Base-by-base conservation (phyloP, 2,797 vertebrate genomes). In the Cichlasoma orientale region DNA sequence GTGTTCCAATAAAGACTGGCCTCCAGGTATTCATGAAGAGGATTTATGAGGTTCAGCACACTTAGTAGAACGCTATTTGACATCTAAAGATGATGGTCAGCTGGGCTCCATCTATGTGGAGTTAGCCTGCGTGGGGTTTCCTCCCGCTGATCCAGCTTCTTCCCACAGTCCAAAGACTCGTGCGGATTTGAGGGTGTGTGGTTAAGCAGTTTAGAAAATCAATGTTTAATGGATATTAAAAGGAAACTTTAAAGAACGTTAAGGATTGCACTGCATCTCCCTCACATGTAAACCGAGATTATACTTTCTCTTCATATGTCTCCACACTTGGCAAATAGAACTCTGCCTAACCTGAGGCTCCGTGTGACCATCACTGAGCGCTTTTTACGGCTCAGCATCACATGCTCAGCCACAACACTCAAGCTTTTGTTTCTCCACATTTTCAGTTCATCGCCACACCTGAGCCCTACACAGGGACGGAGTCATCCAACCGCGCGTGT, bases 211-310 rank as follows among this genome's bases (percentile, higher is more conserved):
- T 47, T 5, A 47, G 44, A 16, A 47, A 47, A 47, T 47, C 18
- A 47, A 47, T 18, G 16, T 6, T 47, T 18, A 47, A 47, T 7
- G 16, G 44, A 3, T 16, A 18, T 18, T 61, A 41, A 61, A 36
- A 41, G 9, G 16, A 9, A 61, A 41, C 38, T 41, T 16, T 5
- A 14, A 14, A 44, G 13, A 16, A 12, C n/a, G 9, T 61, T 41
- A 12, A 41, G 0, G 14, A n/a, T 36, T 36, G 33, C n/a, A 38
- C 33, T 61, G 33, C 0, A 38, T 10, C 2, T 41, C 57, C 23
- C 58, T 61, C 1, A 4, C 3, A 23, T 61, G 33, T 63, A 63
- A 63, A 44, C 0, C 11, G 1, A 18, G 21, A 18, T 63, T 0
- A 0, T 25, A 44, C 61, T 47, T 44, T 19, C 38, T 66, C 2